Base-by-base conservation (phyloP, 2,888 invertebrate genomes). In the Orthosia incerta region DNA sequence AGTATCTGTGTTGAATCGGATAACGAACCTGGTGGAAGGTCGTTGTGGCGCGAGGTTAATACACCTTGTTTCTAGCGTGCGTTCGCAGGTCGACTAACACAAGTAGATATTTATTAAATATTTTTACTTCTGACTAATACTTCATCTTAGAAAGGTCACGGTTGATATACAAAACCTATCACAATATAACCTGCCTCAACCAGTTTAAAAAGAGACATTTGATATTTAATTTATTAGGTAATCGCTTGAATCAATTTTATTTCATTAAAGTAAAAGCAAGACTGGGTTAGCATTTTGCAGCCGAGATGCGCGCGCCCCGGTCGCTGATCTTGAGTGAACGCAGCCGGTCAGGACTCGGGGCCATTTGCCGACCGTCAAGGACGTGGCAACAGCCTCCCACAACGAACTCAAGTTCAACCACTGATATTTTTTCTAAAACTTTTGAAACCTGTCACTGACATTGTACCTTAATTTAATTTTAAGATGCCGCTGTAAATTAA, bases 51-150 rank as follows among this genome's bases (percentile, higher is more conserved):
- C 87, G 89, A 89, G 94, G 94, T 94, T 90, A 94, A 92, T 90
- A 93, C 87, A 94, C 95, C 86, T 91, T 90, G 91, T 93, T 90
- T 90, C 91, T 91, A 90, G 91, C 91, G 92, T 91, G 89, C 88
- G 86, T 87, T 85, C 88, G 87, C 89, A 91, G 91, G 91, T 91
- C 91, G 86, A 61, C 73, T 74, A 73, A 79, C 59, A 85, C 83
- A 79, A 64, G 56, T 73, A 67, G 64, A 76, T 72, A 61, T 71
- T 77, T 69, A 63, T 71, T 48, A 69, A 61, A 56, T 65, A 71
- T 72, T 71, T 71, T 55, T 2, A 64, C 23, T 68, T 72, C 31
- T 60, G 50, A 70, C 20, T 55, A 56, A 56, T 39, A 13, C 60
- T 60, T 64, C 55, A 50, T 70, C 50, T 74, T 20, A 45, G 50